phyloP scores from a whole-genome alignment of 2,797 vertebrate genomes.

The Enteromius thamalakanensis region DNA sequence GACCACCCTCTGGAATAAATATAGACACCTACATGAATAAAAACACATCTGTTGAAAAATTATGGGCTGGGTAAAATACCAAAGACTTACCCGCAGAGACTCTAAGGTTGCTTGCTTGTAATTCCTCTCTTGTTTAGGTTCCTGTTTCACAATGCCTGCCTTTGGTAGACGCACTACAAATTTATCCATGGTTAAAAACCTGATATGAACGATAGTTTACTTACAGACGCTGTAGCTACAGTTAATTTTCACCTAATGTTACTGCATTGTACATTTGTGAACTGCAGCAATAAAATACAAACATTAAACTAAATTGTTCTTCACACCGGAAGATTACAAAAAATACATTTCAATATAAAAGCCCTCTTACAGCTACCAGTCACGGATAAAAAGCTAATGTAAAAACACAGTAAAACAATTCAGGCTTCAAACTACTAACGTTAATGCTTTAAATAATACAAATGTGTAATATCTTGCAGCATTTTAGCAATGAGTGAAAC shows the following conservation, averaged over 20 bases:
- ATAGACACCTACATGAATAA: not conserved
- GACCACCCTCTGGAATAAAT: constrained; percentile 89
- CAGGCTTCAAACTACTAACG: not conserved
- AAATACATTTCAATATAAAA: constrained; percentile 1
- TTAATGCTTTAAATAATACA: not conserved
- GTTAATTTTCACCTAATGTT: too few species aligned
- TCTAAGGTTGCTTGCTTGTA: constrained; percentile 88
- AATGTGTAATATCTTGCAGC: not conserved
- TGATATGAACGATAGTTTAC: not conserved
- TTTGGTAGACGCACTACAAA: constrained; percentile 82
- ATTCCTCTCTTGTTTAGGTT: constrained; percentile 69
- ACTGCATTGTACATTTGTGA: not conserved
- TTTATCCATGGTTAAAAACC: constrained; percentile 80
- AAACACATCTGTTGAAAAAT: not conserved
- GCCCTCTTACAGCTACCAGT: not conserved
- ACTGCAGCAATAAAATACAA: not conserved
- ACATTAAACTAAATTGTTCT: not conserved
- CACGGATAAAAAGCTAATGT: not conserved
- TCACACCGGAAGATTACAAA: constrained; percentile 7
- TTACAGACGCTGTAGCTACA: not conserved
- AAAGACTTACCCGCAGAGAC: constrained; percentile 83
- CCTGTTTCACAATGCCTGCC: constrained; percentile 63
- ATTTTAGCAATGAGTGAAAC: not conserved
- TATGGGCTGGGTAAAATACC: not conserved
- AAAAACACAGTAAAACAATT: not conserved